A percentile compares a stretch with the other conserved stretches of the same genome.
phyloP scores from a whole-genome alignment of 1,140 invertebrate genomes.

The Berghia stephanieae region DNA sequence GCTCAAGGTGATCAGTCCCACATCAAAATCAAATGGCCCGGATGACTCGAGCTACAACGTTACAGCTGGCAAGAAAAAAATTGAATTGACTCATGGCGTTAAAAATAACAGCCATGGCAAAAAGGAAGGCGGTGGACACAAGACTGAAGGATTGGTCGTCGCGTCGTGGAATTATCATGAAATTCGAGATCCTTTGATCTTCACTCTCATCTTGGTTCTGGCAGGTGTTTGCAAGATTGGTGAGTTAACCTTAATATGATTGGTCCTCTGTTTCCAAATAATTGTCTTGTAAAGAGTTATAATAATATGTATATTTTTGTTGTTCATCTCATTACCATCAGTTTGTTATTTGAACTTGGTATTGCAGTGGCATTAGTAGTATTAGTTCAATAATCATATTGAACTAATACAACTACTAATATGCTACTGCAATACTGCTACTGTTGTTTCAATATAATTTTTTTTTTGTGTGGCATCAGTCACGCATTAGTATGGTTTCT shows the following conservation, averaged over 20 bases:
- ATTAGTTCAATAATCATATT: too few species aligned
- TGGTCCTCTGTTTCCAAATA: not conserved
- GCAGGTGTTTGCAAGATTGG: constrained; percentile 56
- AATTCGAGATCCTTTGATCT: constrained; percentile 49
- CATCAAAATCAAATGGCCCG: not conserved
- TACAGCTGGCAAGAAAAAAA: not conserved
- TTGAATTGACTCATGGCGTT: not conserved
- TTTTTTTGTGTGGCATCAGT: too few species aligned
- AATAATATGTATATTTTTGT: not conserved
- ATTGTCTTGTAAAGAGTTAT: not conserved
- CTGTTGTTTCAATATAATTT: too few species aligned
- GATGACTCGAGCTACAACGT: not conserved
- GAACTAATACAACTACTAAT: too few species aligned
- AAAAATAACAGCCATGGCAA: not conserved
- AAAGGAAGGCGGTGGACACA: not conserved
- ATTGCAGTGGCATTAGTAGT: too few species aligned
- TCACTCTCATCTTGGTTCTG: constrained; percentile 49
- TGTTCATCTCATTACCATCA: not conserved
- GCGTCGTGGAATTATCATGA: constrained; percentile 43
- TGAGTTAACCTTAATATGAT: constrained; percentile 29
- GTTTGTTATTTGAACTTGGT: not conserved
- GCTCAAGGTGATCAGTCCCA: too few species aligned
- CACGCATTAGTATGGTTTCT: too few species aligned
- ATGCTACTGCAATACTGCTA: too few species aligned
- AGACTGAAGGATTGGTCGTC: constrained; percentile 44